These are phyloP conservation scores for Trypoxylon attenuatum DNA, from an alignment of 2,888 invertebrate genomes.

Conservation along the genomic window DNA sequence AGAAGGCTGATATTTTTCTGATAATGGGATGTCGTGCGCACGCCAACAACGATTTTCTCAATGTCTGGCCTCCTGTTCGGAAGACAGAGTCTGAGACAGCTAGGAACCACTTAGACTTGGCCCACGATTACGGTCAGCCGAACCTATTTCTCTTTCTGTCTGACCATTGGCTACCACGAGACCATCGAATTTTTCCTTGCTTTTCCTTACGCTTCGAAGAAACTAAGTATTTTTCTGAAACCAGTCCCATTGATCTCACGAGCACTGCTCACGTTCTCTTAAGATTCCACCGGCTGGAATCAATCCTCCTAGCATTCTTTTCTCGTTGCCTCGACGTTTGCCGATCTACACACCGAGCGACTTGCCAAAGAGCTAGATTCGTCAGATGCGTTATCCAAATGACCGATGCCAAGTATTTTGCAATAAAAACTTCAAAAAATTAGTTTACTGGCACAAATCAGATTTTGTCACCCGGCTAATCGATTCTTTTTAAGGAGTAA, in stretches of 20 bases:
- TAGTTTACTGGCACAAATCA: too few species aligned
- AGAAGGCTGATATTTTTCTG: slow-evolving; percentile 5
- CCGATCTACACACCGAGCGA: too few species aligned
- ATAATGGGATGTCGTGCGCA: slow-evolving; percentile 41
- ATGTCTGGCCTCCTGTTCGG: neutral
- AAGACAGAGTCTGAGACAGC: neutral
- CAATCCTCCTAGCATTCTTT: too few species aligned
- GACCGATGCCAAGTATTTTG: too few species aligned
- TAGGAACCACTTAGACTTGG: neutral
- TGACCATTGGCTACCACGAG: neutral
- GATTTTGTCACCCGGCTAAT: too few species aligned
- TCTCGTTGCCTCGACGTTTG: too few species aligned
- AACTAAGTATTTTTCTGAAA: neutral
- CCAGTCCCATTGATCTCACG: neutral
- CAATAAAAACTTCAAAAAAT: too few species aligned
- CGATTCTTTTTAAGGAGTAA: too few species aligned
- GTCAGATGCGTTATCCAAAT: too few species aligned
- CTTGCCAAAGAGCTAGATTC: too few species aligned
- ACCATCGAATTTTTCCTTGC: neutral
- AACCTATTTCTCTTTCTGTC: neutral
- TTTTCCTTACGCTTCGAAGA: neutral
- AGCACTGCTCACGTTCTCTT: too few species aligned
- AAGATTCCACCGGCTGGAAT: too few species aligned
- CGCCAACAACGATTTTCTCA: slow-evolving; percentile 24
- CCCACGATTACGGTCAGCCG: neutral